Conservation (phyloP, 2,888 invertebrate genomes). For the Trichogramma dendrolimi region DNA sequence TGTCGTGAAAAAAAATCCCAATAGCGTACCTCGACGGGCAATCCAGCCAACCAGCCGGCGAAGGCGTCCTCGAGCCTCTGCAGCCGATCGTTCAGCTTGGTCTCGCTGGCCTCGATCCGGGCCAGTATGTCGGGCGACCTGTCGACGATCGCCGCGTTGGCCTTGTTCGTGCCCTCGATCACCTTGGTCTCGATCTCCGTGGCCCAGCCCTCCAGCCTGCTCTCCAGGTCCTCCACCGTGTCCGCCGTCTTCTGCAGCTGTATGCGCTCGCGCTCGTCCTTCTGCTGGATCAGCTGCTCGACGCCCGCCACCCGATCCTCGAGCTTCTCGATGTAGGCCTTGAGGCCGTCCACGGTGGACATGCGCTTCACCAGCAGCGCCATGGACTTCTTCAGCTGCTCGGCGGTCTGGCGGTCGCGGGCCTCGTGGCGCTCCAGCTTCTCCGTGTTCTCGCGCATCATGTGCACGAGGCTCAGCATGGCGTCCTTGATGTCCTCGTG, state of each 20-base stretch:
- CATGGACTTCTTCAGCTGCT: conserved; percentile 72
- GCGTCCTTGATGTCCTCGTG: conserved; percentile 65
- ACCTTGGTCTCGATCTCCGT: conserved; percentile 51
- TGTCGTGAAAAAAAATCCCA: no score
- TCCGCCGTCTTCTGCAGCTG: conserved; percentile 63
- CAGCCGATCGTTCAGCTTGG: neutral
- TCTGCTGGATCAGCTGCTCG: conserved; percentile 71
- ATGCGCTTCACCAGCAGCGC: conserved; percentile 66
- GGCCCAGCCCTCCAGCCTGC: conserved; percentile 52
- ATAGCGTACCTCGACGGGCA: conserved; percentile 13
- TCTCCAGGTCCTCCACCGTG: conserved; percentile 56
- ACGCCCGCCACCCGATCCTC: conserved; percentile 74
- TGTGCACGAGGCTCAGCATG: conserved; percentile 74
- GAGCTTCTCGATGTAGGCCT: conserved; percentile 67
- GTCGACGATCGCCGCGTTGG: neutral
- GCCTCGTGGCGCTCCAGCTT: conserved; percentile 82
- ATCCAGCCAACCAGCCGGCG: conserved; percentile 23
- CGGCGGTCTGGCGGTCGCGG: conserved; percentile 73
- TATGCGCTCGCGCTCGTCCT: conserved; percentile 63
- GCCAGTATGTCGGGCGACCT: conserved; percentile 31
- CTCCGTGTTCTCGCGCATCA: conserved; percentile 73
- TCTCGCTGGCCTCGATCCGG: conserved; percentile 22
- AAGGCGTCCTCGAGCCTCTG: conserved; percentile 6
- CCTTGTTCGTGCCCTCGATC: conserved; percentile 44
- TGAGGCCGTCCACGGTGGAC: conserved; percentile 56